These are phyloP conservation scores for Sarcoramphus papa DNA, from an alignment of 2,797 vertebrate genomes.

Conservation along the genomic window DNA sequence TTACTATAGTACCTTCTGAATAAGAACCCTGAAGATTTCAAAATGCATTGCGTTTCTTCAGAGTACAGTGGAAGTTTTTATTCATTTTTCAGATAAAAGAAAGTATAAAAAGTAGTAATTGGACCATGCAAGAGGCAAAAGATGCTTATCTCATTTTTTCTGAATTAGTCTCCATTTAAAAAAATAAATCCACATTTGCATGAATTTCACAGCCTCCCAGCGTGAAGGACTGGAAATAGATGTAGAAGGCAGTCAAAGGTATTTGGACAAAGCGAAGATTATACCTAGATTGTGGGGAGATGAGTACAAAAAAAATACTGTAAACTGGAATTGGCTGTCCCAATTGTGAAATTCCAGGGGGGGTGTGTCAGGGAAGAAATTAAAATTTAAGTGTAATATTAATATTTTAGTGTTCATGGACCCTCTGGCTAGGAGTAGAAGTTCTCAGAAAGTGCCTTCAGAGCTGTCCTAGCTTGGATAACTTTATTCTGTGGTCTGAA, in stretches of 20 bases:
- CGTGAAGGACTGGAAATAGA: not conserved
- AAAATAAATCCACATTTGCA: not conserved
- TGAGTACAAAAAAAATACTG: not conserved
- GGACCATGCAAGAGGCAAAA: not conserved
- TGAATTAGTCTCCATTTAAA: not conserved
- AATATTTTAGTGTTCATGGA: not conserved
- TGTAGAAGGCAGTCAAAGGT: not conserved
- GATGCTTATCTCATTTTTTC: not conserved
- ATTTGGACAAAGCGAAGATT: not conserved
- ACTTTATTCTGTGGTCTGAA: not conserved
- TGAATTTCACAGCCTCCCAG: not conserved
- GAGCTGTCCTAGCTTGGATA: not conserved
- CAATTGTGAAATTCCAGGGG: not conserved
- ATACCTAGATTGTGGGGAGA: not conserved
- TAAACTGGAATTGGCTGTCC: not conserved
- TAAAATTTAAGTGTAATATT: not conserved
- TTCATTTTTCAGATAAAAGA: not conserved
- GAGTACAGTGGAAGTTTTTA: not conserved
- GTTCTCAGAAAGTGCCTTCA: not conserved
- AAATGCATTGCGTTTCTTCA: not conserved
- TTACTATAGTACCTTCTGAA: not conserved
- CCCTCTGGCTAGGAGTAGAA: not conserved
- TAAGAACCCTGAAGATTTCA: not conserved
- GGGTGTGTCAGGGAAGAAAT: not conserved
- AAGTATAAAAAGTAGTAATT: not conserved